Conservation (phyloP, 2,888 invertebrate species). For the Rugalucina vietnamica region DNA sequence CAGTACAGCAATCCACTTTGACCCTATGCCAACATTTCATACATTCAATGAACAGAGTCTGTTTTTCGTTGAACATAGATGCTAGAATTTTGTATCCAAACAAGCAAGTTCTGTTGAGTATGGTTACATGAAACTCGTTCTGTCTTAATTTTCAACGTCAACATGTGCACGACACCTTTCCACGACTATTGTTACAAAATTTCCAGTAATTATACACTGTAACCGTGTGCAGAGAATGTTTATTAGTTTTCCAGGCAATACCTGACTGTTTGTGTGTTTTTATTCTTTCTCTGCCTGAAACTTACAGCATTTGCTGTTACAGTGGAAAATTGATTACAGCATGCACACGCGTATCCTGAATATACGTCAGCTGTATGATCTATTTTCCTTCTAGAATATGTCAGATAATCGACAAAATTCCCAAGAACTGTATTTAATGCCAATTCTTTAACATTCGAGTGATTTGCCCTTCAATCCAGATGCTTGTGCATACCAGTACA, state of each 20-base stretch:
- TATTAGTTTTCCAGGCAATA: conserved; percentile 5
- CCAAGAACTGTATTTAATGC: too few relatives aligned
- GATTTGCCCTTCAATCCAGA: too few relatives aligned
- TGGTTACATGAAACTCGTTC: too few relatives aligned
- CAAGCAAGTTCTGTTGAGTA: too few relatives aligned
- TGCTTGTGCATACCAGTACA: too few relatives aligned
- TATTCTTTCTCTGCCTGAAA: neutral
- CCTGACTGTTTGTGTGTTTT: too few relatives aligned
- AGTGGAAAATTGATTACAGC: neutral
- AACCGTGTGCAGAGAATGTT: neutral
- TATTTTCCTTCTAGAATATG: neutral
- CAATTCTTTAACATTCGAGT: too few relatives aligned
- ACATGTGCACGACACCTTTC: neutral
- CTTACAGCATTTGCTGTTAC: neutral
- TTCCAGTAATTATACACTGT: neutral
- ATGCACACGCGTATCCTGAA: neutral
- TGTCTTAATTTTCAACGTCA: too few relatives aligned
- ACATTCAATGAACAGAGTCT: neutral
- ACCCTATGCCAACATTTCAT: neutral
- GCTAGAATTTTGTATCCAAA: too few relatives aligned
- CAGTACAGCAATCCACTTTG: neutral
- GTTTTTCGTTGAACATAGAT: neutral
- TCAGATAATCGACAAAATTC: neutral
- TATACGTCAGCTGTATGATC: neutral
- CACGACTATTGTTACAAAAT: neutral